Evolutionary conservation across 2,888 invertebrate genomes (phyloP).

Genomic region (Drosophila kuntzei): DNA sequence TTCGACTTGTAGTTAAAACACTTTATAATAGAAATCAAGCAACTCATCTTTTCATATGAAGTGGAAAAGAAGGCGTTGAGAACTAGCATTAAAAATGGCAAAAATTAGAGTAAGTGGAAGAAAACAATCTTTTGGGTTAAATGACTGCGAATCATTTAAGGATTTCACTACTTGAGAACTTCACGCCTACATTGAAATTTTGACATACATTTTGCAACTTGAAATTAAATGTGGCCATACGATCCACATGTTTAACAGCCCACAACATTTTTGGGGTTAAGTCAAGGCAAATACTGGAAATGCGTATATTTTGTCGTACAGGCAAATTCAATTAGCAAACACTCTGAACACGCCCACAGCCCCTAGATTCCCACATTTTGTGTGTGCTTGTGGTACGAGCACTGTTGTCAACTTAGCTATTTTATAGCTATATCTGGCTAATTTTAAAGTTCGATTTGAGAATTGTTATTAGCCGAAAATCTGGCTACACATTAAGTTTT

Average conservation of each 20-base stretch:
- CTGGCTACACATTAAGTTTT: too few relatives aligned
- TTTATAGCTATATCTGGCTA: too few relatives aligned
- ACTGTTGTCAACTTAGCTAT: too few relatives aligned
- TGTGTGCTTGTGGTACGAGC: not conserved
- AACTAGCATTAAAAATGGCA: not conserved
- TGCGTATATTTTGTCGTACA: conserved; percentile 44
- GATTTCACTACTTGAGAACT: conserved; percentile 28
- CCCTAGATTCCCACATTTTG: conserved; percentile 10
- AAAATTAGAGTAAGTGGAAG: conserved; percentile 1
- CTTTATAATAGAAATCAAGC: not conserved
- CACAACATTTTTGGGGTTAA: conserved; percentile 48
- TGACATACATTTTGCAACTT: conserved; percentile 49
- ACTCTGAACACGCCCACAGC: conserved; percentile 52
- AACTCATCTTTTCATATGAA: not conserved
- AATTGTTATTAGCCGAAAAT: too few relatives aligned
- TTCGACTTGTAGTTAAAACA: too few relatives aligned
- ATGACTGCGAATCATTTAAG: conserved; percentile 17
- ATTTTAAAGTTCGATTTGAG: too few relatives aligned
- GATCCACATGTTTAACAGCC: conserved; percentile 49
- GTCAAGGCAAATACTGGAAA: conserved; percentile 26
- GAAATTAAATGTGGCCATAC: conserved; percentile 15
- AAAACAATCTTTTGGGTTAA: not conserved
- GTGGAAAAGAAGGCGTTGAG: conserved; percentile 4
- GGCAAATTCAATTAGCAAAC: conserved; percentile 71
- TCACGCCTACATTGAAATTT: conserved; percentile 26